A percentile compares a stretch with the other conserved stretches of the same genome.
Evolutionary conservation across 2,113 vertebrate genomes (phyloP).

Genomic region (Pogonocichla stellata): DNA sequence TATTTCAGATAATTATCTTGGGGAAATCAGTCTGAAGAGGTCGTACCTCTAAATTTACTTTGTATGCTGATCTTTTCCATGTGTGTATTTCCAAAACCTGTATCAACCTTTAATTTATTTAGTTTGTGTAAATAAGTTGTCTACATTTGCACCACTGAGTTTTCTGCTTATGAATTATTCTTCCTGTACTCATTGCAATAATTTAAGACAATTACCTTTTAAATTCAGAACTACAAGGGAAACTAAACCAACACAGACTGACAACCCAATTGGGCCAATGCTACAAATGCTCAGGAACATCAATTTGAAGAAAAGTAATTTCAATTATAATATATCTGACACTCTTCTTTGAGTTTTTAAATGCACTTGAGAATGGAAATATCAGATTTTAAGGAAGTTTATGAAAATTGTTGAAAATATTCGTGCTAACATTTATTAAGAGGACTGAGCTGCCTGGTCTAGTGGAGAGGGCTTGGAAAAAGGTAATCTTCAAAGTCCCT

Average conservation of each 20-base stretch:
- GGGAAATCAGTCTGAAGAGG: neutral
- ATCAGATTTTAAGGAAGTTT: neutral
- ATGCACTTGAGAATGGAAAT: neutral
- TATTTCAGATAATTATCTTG: neutral
- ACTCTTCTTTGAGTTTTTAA: neutral
- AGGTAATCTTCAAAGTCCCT: neutral
- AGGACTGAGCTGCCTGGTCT: neutral
- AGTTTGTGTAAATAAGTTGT: neutral
- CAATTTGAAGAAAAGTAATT: neutral
- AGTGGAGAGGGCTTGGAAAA: neutral
- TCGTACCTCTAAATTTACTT: neutral
- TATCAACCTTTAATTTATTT: neutral
- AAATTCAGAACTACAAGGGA: neutral
- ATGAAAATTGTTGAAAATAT: neutral
- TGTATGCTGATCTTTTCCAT: neutral
- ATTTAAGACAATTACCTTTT: neutral
- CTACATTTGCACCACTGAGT: neutral
- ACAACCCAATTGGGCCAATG: rapidly evolving
- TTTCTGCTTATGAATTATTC: neutral
- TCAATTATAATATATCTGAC: neutral
- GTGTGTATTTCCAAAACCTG: neutral
- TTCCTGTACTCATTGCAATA: neutral
- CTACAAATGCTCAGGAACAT: neutral
- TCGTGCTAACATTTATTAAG: neutral
- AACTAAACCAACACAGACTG: neutral